Conservation (phyloP, 2,888 invertebrate species). For the Diaprepes abbreviatus region DNA sequence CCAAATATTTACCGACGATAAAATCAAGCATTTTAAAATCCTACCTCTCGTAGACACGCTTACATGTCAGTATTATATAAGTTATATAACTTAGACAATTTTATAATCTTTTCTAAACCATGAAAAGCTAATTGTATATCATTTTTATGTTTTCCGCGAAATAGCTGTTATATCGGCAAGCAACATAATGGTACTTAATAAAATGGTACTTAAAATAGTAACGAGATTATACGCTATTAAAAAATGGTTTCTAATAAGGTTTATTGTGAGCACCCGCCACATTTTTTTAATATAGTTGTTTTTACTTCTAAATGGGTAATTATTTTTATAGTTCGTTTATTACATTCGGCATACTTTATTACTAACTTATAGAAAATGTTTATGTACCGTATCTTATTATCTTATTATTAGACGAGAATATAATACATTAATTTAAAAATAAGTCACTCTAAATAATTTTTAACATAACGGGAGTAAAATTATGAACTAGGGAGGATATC, state of each 20-base stretch:
- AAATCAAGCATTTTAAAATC: no score
- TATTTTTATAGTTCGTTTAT: slow-evolving; percentile 7
- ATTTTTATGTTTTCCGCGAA: slow-evolving; percentile 11
- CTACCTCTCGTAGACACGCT: no score
- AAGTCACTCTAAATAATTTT: no score
- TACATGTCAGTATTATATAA: no score
- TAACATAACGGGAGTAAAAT: no score
- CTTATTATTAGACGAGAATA: no score
- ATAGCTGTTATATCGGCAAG: slow-evolving; percentile 4
- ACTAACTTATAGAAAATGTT: no score
- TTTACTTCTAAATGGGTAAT: slow-evolving; percentile 4
- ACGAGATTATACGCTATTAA: slow-evolving; percentile 4
- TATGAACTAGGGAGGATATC: no score
- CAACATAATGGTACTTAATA: not conserved
- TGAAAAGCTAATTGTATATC: slow-evolving; percentile 2
- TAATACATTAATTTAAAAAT: no score
- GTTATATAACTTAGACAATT: not conserved
- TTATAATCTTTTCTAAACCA: not conserved
- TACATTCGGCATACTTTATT: not conserved
- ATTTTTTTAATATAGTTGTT: slow-evolving; percentile 9
- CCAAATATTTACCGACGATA: no score
- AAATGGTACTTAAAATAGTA: slow-evolving; percentile 5
- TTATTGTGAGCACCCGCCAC: slow-evolving; percentile 7
- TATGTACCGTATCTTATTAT: no score
- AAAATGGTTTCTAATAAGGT: not conserved